Evolutionary conservation across 1,140 invertebrate genomes (phyloP).

Genomic region (Samia ricini): DNA sequence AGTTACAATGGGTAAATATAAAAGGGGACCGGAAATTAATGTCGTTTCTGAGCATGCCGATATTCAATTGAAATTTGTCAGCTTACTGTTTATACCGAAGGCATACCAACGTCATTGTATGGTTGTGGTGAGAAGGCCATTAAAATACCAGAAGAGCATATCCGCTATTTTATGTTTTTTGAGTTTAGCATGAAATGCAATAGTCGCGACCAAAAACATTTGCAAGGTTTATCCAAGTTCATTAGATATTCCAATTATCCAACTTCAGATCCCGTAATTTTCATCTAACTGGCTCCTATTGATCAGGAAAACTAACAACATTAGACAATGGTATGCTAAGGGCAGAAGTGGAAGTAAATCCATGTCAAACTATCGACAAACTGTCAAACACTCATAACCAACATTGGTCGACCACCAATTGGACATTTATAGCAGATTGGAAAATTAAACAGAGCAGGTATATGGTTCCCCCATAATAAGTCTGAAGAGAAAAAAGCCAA

Average conservation of each 20-base stretch:
- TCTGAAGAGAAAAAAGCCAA: conserved; percentile 18
- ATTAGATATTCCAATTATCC: background rate
- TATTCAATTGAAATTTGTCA: too few relatives aligned
- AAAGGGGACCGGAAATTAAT: too few relatives aligned
- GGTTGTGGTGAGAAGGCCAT: background rate
- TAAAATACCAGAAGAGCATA: background rate
- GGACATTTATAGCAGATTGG: background rate
- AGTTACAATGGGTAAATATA: too few relatives aligned
- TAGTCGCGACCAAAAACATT: too few relatives aligned
- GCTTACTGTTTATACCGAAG: background rate
- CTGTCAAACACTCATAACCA: background rate
- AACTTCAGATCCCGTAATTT: background rate
- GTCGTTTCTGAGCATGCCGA: too few relatives aligned
- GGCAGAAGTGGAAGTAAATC: too few relatives aligned
- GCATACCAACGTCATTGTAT: background rate
- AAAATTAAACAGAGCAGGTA: background rate
- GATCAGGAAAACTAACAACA: background rate
- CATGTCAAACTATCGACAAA: too few relatives aligned
- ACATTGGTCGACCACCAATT: background rate
- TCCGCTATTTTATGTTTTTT: background rate
- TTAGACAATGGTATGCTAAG: background rate
- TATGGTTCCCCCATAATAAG: conserved; percentile 17
- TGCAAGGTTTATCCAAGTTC: background rate
- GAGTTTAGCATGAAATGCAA: background rate
- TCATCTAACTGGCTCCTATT: background rate